Conservation (phyloP, 2,797 vertebrate genomes). For the Pseudochromis fuscus region DNA sequence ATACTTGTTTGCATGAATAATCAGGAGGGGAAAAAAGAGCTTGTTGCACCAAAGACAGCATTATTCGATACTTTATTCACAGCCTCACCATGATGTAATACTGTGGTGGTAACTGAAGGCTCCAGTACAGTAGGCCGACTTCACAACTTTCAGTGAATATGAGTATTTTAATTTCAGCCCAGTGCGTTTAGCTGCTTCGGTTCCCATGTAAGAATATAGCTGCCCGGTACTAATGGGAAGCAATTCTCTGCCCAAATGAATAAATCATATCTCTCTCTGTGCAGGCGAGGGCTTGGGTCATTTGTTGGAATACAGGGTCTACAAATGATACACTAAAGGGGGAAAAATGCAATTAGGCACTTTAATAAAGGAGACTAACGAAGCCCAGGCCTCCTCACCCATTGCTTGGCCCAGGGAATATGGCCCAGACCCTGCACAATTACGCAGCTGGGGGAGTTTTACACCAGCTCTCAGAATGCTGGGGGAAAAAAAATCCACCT, state of each 20-base stretch:
- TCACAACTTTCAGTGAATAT: conserved; percentile 39
- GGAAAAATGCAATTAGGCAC: conserved; percentile 82
- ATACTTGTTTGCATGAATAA: conserved; percentile 6
- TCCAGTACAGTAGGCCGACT: background rate
- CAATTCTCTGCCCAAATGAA: conserved; percentile 71
- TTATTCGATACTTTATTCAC: conserved; percentile 6
- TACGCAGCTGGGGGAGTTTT: conserved; percentile 58
- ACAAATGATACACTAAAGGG: conserved; percentile 82
- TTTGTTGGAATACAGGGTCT: conserved; percentile 79
- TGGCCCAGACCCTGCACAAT: conserved; percentile 66
- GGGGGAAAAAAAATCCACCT: conserved; percentile 56
- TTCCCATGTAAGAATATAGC: conserved; percentile 40
- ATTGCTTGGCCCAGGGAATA: conserved; percentile 69
- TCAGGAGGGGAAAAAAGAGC: background rate
- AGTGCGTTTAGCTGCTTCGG: conserved; percentile 43
- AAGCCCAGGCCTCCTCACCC: conserved; percentile 54
- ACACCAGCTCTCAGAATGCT: conserved; percentile 50
- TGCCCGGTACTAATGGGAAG: conserved; percentile 62
- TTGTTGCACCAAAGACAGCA: conserved; percentile 6
- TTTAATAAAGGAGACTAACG: conserved; percentile 82
- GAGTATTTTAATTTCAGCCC: conserved; percentile 50
- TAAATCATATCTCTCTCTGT: conserved; percentile 80
- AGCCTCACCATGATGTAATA: background rate
- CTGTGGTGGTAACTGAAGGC: conserved; percentile 39
- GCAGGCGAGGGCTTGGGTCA: conserved; percentile 68